phyloP scores from a whole-genome alignment of 2,888 invertebrate species.

The Ceramica pisi region DNA sequence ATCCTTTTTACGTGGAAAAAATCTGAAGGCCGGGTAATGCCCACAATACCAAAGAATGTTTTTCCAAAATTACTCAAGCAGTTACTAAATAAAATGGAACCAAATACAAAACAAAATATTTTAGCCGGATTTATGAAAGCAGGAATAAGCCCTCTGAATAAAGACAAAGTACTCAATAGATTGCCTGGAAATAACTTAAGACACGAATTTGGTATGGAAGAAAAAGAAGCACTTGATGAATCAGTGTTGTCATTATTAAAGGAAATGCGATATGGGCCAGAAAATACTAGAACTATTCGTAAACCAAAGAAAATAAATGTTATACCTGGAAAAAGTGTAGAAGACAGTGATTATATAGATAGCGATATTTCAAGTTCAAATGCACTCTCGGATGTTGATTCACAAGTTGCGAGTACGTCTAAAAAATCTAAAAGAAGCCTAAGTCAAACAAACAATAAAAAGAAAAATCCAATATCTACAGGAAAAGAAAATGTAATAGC shows the following conservation, averaged over 20 bases:
- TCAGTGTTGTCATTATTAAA: conserved; percentile 34
- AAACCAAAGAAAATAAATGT: conserved; percentile 23
- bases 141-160: conserved; percentile 35
- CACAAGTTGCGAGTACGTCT: conserved; percentile 16
- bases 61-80: conserved; percentile 21
- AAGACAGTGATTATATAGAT: conserved; percentile 24
- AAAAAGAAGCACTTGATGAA: conserved; percentile 36
- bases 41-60: conserved; percentile 28
- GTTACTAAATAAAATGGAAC: conserved; percentile 18
- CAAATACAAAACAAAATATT: conserved; percentile 26
- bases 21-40: conserved; percentile 25
- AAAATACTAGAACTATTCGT: conserved; percentile 17
- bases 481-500: conserved; percentile 31
- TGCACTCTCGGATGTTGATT: conserved; percentile 28
- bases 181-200: conserved; percentile 23
- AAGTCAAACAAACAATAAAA: conserved; percentile 24
- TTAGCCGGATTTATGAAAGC: conserved; percentile 32
- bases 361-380: conserved; percentile 31
- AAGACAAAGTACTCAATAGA: conserved; percentile 29
- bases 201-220: conserved; percentile 22
- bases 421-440: conserved; percentile 24
- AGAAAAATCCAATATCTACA: conserved; percentile 16
- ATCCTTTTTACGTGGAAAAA: conserved; percentile 47
- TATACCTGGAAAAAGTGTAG: conserved; percentile 20
- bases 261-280: conserved; percentile 38